Base-by-base conservation (phyloP, 2,888 invertebrate species). In the Caenorhabditis imperialis region DNA sequence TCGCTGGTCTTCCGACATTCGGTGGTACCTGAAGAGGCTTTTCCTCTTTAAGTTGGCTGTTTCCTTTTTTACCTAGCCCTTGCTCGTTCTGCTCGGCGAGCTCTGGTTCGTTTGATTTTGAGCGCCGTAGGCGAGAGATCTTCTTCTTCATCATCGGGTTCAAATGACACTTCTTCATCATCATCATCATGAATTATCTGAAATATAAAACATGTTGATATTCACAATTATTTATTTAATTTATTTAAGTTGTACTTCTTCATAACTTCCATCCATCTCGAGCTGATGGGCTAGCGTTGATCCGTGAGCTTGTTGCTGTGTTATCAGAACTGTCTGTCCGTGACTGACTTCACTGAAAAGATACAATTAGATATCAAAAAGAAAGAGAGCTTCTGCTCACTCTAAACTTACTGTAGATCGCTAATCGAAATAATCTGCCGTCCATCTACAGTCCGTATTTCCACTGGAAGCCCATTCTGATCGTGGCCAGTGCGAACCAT, bases 401-500 rank as follows among this genome's bases (percentile, higher is more conserved):
- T 22, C 18, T 25, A 18, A 23, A 57, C 45, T 53, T 10, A 69
- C 74, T 37, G 25, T 27, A 75, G 54, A 18, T 70, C 55, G 16
- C 53, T 51, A 6, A 55, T 20, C n/a, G 27, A 40, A 7, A 47
- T 65, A 14, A 73, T 63, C 23, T 10, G 22, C n/a, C 38, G 35
- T 4, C 81, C 81, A 38, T 77, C 77, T 0, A 58, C 55, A 5
- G 55, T 70, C 14, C 78, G 60, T 20, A 81, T 51, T 18, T 78
- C 78, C 6, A 81, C 75, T 5, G 73, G 67, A 37, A 54, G 55
- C 14, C 81, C 81, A 16, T 62, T 67, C 14, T 40, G 53, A 50
- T 81, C 81, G 10, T 38, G 10, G 8, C 78, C 81, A 14, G 70
- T 73, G 27, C 58, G 10, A 8, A 81, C 53, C 76, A 81, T 81